Evolutionary conservation across 1,140 invertebrate species (phyloP), one percentile per base, ranked within the genome.

Genomic region (Sitophilus oryzae): DNA sequence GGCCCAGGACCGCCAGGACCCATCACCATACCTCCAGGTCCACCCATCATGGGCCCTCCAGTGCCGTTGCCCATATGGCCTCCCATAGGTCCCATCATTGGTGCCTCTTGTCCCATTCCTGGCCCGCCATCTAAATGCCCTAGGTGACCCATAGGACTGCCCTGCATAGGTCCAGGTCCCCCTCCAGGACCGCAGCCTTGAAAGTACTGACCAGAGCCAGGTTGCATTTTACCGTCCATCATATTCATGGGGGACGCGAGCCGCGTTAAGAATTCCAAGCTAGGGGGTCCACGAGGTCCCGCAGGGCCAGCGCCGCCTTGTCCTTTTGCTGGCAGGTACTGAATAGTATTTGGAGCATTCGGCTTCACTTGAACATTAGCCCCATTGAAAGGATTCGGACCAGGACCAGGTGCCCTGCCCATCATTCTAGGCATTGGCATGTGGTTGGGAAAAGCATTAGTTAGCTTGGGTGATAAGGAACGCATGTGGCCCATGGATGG

Each of bases 261-360:
- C 44, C 91, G 79, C 64, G 92, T 91, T 53, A 96, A 77, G 73
- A 96, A 96, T 56, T 96, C 93, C 42, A 96, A 75, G 69, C 90
- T 93, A 4, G 92, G 91, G 1, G 89, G 89, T n/a, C 85, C 85
- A 45, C 88, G 77, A 6, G 82, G 78, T 44, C 78, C 77, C 10
- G 25, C 11, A 59, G 77, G 72, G 60, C 82, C 77, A 25, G 82
- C 76, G 25, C 77, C 74, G 59, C 85, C 79, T 65, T 90, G 89
- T 9, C 89, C 85, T 73, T 91, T 80, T 30, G 92, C 91, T 19
- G 94, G 94, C 68, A 97, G 82, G 78, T 98, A 98, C 75, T 97
- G 94, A 66, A 98, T 97, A 10, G 94, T 97, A 72, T 97, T 97
- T 0, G 94, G 94, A 1, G 93, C 93, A 74, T 88, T 95, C 1